Percentiles rank a stretch among this genome's conserved stretches.
phyloP scores from a whole-genome alignment of 1,140 invertebrate species.

The Luehdorfia chinensis region DNA sequence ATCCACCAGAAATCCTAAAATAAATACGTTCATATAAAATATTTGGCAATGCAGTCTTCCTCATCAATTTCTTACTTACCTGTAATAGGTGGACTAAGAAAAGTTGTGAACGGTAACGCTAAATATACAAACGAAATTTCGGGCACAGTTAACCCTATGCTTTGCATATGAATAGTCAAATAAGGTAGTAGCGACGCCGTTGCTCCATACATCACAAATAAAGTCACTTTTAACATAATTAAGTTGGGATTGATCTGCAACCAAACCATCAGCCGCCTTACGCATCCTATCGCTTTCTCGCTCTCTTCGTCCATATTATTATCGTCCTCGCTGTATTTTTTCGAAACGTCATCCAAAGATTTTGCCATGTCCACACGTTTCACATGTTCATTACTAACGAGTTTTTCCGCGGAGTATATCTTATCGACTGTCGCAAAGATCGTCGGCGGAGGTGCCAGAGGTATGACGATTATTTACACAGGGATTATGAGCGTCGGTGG shows the following conservation, averaged over 20 bases:
- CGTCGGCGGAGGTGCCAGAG: slow-evolving; percentile 37
- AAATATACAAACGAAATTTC: slow-evolving; percentile 91
- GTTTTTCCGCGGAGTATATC: slow-evolving; percentile 54
- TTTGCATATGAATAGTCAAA: slow-evolving; percentile 92
- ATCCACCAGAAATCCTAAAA: slow-evolving; percentile 86
- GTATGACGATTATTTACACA: slow-evolving; percentile 64
- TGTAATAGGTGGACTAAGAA: slow-evolving; percentile 87
- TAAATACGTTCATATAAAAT: slow-evolving; percentile 16
- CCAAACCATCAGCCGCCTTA: slow-evolving; percentile 46
- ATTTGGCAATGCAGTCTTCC: background rate
- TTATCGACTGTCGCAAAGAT: slow-evolving; percentile 68
- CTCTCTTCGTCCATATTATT: slow-evolving; percentile 54
- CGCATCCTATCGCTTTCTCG: slow-evolving; percentile 42
- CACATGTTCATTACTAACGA: slow-evolving; percentile 49
- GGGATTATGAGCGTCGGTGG: slow-evolving; percentile 41
- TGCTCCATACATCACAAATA: slow-evolving; percentile 90
- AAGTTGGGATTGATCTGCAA: slow-evolving; percentile 83
- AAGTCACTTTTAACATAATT: slow-evolving; percentile 86
- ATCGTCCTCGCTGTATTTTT: slow-evolving; percentile 65
- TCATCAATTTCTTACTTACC: slow-evolving; percentile 75
- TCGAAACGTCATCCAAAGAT: slow-evolving; percentile 47
- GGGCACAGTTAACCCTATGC: slow-evolving; percentile 88
- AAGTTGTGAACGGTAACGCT: slow-evolving; percentile 88
- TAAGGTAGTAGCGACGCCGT: slow-evolving; percentile 89
- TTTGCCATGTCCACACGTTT: slow-evolving; percentile 52